A percentile compares a stretch with the other conserved stretches of the same genome.
Evolutionary conservation across 2,888 invertebrate genomes (phyloP).

Genomic region (Harpagoxenus sublaevis): DNA sequence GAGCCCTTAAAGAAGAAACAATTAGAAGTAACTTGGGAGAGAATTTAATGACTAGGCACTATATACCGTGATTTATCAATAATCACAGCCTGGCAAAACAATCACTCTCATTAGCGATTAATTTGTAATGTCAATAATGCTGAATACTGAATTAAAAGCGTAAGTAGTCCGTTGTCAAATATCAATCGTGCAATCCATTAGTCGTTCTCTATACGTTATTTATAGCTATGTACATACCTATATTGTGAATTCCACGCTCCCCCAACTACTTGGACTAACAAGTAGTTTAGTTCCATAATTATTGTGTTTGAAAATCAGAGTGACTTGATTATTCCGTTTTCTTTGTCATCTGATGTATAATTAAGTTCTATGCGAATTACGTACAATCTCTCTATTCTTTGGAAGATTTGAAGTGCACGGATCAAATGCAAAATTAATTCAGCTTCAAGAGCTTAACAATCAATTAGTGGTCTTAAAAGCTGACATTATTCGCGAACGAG

Average conservation of each 20-base stretch:
- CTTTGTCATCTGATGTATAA: background rate
- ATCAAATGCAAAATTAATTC: background rate
- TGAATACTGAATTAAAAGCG: slow-evolving; percentile 1
- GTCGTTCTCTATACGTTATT: background rate
- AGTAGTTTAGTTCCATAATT: background rate
- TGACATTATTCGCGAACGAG: background rate
- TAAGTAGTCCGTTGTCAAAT: background rate
- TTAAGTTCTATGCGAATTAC: background rate
- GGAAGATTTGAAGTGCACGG: background rate
- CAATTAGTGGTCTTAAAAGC: background rate
- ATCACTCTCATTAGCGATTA: slow-evolving; percentile 18
- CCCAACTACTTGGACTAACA: background rate
- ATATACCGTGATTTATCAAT: background rate
- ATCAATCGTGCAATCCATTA: background rate
- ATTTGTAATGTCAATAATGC: background rate
- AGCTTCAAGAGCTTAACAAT: background rate
- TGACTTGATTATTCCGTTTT: background rate
- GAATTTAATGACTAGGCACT: slow-evolving; percentile 6
- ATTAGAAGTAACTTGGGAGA: background rate
- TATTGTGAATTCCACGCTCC: background rate
- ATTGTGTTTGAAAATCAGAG: background rate
- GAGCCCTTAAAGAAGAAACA: background rate
- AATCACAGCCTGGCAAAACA: slow-evolving; percentile 6
- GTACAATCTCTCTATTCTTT: background rate
- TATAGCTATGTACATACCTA: background rate